Percentiles rank a stretch among this genome's conserved stretches.
These are phyloP conservation scores for Dinothrombium tinctorium DNA, from an alignment of 1,140 invertebrate species.

Conservation along the genomic window DNA sequence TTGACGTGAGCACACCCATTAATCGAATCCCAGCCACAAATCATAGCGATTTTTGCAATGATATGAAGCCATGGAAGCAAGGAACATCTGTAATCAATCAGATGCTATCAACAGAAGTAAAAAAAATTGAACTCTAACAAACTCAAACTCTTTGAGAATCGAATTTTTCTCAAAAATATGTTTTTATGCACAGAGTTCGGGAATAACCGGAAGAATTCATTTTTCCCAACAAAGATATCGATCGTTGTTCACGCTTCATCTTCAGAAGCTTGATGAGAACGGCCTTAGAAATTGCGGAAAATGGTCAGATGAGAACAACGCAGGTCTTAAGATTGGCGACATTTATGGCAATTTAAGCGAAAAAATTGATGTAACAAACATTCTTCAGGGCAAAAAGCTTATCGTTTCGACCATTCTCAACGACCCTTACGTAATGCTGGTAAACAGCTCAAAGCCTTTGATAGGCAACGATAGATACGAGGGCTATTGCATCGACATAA, in stretches of 20 bases:
- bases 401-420: background rate
- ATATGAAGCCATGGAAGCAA: slow-evolving; percentile 69
- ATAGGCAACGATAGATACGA: slow-evolving; percentile 42
- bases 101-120: slow-evolving; percentile 51
- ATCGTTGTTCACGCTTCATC: slow-evolving; percentile 62
- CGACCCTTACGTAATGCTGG: slow-evolving; percentile 12
- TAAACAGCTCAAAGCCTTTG: slow-evolving; percentile 23
- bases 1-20: slow-evolving; percentile 23
- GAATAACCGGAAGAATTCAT: background rate
- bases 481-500: slow-evolving; percentile 53
- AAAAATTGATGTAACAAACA: background rate
- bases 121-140: background rate
- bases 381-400: background rate
- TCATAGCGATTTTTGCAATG: too few species aligned
- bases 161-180: background rate
- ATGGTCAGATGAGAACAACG: slow-evolving; percentile 1
- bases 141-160: background rate
- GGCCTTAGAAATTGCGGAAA: slow-evolving; percentile 5
- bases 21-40: slow-evolving; percentile 39
- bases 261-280: slow-evolving; percentile 27
- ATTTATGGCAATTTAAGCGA: slow-evolving; percentile 42
- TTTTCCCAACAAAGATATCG: slow-evolving; percentile 36
- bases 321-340: slow-evolving; percentile 72
- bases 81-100: slow-evolving; percentile 87
- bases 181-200: background rate